phyloP scores from a whole-genome alignment of 2,797 vertebrate genomes.

The Chanos chanos region DNA sequence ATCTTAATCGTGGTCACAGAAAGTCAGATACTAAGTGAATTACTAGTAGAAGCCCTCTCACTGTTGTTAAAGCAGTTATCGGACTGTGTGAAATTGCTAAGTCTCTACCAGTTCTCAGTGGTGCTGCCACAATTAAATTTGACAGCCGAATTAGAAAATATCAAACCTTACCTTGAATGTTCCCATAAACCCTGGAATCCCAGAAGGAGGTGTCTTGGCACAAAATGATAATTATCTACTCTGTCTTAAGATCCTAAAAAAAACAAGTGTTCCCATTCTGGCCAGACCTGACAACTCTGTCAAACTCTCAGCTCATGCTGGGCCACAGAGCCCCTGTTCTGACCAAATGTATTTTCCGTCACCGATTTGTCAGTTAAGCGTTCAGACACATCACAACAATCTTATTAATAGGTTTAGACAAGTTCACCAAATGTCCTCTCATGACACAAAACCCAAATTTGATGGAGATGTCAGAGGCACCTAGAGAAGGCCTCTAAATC shows the following conservation, averaged over 20 bases:
- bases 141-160: not conserved
- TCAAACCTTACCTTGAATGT: not conserved
- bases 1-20: no score
- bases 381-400: slow-evolving; percentile 10
- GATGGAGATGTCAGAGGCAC: not conserved
- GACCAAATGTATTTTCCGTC: slow-evolving; percentile 29
- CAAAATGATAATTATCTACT: slow-evolving; percentile 28
- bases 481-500: slow-evolving; percentile 1
- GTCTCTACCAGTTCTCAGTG: no score
- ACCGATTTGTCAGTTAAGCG: slow-evolving; percentile 30
- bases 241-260: slow-evolving; percentile 12
- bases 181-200: not conserved
- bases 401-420: slow-evolving; percentile 33
- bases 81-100: no score
- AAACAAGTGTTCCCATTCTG: slow-evolving; percentile 1
- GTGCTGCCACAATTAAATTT: no score
- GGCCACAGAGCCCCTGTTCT: slow-evolving; percentile 22
- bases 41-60: no score
- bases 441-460: not conserved
- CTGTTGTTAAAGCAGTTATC: no score
- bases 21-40: no score
- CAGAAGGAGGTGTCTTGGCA: slow-evolving; percentile 15
- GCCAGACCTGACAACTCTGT: slow-evolving; percentile 15
- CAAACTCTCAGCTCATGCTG: slow-evolving; percentile 18
- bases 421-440: slow-evolving; percentile 10